Evolutionary conservation across 1,140 invertebrate genomes (phyloP).

Genomic region (Thereuonema tuberculata): DNA sequence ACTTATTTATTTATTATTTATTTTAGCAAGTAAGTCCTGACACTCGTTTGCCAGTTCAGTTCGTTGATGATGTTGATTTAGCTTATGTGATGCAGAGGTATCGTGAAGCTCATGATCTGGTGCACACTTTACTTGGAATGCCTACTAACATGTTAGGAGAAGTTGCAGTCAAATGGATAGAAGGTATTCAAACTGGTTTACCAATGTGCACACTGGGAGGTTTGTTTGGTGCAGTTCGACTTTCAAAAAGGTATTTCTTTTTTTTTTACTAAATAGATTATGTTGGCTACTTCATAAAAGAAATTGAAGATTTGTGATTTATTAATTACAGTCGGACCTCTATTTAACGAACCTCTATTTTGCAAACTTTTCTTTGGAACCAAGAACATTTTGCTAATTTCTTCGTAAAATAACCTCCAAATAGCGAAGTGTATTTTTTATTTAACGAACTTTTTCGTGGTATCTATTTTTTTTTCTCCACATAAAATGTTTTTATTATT

Average conservation of each 20-base stretch:
- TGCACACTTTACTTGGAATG: constrained; percentile 81
- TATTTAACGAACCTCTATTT: too few species aligned
- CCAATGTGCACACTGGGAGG: constrained; percentile 82
- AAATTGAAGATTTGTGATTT: too few species aligned
- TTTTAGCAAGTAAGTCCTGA: constrained; percentile 81
- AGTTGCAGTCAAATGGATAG: constrained; percentile 93
- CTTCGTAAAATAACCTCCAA: too few species aligned
- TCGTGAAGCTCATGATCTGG: constrained; percentile 88
- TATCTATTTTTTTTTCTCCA: too few species aligned
- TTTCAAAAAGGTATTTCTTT: constrained; percentile 57
- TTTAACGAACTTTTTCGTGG: too few species aligned
- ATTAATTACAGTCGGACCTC: too few species aligned
- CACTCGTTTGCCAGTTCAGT: constrained; percentile 70
- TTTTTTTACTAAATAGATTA: not conserved
- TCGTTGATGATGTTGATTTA: constrained; percentile 76
- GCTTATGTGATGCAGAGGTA: constrained; percentile 96
- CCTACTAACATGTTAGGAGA: constrained; percentile 88
- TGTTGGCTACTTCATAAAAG: too few species aligned
- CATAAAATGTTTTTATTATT: too few species aligned
- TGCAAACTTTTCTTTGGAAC: too few species aligned
- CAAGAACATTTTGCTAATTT: too few species aligned
- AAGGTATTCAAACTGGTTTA: constrained; percentile 75
- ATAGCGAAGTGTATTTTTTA: too few species aligned
- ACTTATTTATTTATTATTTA: constrained; percentile 20
- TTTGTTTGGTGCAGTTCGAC: constrained; percentile 65